Evolutionary conservation across 2,888 invertebrate genomes (phyloP), one percentile per base, ranked within the genome.

Genomic region (Melanchra persicariae): DNA sequence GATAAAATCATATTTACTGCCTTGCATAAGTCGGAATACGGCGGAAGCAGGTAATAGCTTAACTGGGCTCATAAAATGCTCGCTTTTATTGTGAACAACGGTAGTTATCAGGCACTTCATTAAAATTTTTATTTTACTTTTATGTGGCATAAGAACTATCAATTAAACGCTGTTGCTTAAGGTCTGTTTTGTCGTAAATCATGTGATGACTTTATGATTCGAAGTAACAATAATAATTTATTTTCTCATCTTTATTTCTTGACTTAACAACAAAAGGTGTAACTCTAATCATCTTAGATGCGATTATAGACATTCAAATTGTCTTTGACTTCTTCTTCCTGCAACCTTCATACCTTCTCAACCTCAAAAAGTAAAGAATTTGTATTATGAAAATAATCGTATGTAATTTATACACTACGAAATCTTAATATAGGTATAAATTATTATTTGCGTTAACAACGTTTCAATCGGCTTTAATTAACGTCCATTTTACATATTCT

Each of bases 1-100:
- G 63, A 66, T 77, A 77, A 63, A 66, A 71, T 77, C 65, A 71
- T 64, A 66, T 81, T 79, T 81, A 81, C 54, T 63, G 62, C 63
- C 59, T 52, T 52, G 59, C 65, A 54, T 55, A 66, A 71, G 34
- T 57, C 60, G 10, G 51, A 49, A 34, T 34, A 60, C 55, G n/a
- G 49, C 19, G 61, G 71, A 61, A 72, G 40, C 34, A 12, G 52
- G 60, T 67, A 30, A 54, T 81, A 77, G 72, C 60, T 63, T 64
- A 60, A 58, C 63, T n/a, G 26, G 10, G n/a, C 62, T 51, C 78
- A 57, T 81, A 82, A 79, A 82, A 67, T 19, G 19, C 52, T 55
- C 52, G 66, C 43, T 66, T 79, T 82, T 79, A 82, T 77, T 77
- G 26, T 55, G 24, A 12, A 65, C 67, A 45, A n/a, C 22, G 30